Percentiles rank a stretch among this genome's conserved stretches.
These are phyloP conservation scores for Hyposoter dolosus DNA, from an alignment of 2,888 invertebrate species.

Conservation along the genomic window DNA sequence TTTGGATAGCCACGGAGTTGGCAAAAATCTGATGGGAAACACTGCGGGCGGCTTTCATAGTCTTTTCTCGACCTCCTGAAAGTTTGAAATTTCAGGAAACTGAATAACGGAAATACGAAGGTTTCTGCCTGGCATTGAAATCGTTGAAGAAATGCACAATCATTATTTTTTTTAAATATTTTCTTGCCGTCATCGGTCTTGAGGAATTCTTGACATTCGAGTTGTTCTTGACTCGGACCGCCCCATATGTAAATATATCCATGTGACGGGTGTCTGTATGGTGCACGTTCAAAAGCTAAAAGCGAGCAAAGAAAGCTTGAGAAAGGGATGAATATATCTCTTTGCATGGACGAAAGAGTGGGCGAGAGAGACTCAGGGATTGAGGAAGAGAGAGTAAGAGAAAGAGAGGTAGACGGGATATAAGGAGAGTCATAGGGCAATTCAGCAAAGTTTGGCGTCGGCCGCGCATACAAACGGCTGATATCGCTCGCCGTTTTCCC, in stretches of 20 bases:
- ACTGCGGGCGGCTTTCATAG: background rate
- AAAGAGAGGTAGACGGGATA: constrained; percentile 73
- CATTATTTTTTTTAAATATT: background rate
- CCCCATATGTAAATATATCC: constrained; percentile 36
- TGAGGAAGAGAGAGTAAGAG: constrained; percentile 28
- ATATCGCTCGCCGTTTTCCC: constrained; percentile 77
- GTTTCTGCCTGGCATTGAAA: background rate
- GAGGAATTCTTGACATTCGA: background rate
- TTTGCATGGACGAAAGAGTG: constrained; percentile 65
- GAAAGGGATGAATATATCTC: constrained; percentile 58
- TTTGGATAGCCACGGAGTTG: background rate
- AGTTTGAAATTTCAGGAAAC: background rate
- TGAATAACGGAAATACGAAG: background rate
- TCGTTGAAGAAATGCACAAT: background rate
- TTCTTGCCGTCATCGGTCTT: background rate
- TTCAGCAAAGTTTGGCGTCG: constrained; percentile 84
- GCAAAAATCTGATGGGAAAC: background rate
- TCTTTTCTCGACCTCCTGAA: background rate
- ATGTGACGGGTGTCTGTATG: constrained; percentile 42
- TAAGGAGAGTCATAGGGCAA: constrained; percentile 84
- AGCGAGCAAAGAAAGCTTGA: constrained; percentile 56
- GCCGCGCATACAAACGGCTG: constrained; percentile 84
- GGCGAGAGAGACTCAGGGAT: constrained; percentile 65
- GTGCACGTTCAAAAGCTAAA: constrained; percentile 56
- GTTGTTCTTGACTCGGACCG: background rate